phyloP scores from a whole-genome alignment of 2,888 invertebrate species.

The Heliconius ismenius region DNA sequence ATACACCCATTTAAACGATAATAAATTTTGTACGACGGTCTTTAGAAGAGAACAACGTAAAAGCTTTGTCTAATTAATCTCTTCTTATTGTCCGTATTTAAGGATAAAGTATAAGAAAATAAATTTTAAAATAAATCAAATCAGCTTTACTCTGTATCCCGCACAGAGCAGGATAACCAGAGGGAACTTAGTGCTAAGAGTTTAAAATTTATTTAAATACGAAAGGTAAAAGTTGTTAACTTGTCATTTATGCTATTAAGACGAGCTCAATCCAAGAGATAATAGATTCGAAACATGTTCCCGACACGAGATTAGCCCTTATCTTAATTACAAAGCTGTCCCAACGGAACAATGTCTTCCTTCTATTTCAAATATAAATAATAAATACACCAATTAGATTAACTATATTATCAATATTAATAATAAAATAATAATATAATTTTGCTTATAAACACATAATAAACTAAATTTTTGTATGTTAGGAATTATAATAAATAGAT shows the following conservation, averaged over 20 bases:
- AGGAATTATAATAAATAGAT: neutral
- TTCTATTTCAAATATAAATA: conserved; percentile 33
- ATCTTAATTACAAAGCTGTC: conserved; percentile 37
- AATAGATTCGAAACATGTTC: conserved; percentile 36
- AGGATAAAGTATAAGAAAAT: neutral
- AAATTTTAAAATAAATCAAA: neutral
- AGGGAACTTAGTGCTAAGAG: too few species aligned
- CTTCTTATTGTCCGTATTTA: neutral
- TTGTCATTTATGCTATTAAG: conserved; percentile 24
- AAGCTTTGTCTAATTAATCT: conserved; percentile 23
- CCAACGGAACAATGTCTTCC: conserved; percentile 28
- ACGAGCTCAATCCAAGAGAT: conserved; percentile 21
- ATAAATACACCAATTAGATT: conserved; percentile 14
- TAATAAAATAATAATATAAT: neutral
- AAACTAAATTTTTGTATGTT: neutral
- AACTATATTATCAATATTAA: neutral
- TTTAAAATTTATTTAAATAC: too few species aligned
- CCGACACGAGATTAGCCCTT: conserved; percentile 36
- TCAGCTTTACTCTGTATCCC: too few species aligned
- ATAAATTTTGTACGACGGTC: conserved; percentile 9
- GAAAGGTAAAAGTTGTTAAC: conserved; percentile 8
- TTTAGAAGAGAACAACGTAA: conserved; percentile 11
- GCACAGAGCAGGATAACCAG: too few species aligned
- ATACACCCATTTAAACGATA: neutral
- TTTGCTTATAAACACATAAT: neutral